phyloP scores from a whole-genome alignment of 2,888 invertebrate genomes.

The Tineola bisselliella region DNA sequence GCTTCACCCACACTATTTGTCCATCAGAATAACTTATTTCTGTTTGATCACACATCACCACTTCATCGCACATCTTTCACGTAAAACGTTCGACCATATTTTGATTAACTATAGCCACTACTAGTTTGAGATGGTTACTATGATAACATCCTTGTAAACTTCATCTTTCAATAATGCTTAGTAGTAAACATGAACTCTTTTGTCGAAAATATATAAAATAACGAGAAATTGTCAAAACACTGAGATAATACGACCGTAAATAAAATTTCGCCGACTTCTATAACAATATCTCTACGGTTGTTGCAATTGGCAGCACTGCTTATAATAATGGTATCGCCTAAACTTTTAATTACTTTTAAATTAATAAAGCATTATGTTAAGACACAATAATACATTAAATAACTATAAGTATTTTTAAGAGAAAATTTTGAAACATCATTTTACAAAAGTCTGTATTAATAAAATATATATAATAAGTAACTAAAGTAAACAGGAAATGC shows the following conservation, averaged over 20 bases:
- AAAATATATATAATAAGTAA: background rate
- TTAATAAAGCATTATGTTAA: background rate
- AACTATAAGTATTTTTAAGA: background rate
- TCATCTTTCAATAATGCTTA: background rate
- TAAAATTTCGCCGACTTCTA: constrained; percentile 59
- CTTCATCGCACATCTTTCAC: constrained; percentile 48
- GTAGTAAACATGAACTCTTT: background rate
- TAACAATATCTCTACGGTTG: constrained; percentile 46
- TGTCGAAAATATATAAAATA: background rate
- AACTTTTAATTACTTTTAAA: background rate
- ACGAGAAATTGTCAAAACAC: constrained; percentile 43
- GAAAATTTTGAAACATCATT: background rate
- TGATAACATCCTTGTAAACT: background rate
- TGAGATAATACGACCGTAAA: constrained; percentile 60
- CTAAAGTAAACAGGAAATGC: background rate
- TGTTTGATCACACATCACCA: constrained; percentile 76
- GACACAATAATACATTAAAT: background rate
- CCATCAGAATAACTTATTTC: constrained; percentile 75
- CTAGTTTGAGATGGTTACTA: background rate
- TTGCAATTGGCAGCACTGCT: constrained; percentile 43
- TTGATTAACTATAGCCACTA: constrained; percentile 30
- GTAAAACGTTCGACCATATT: constrained; percentile 62
- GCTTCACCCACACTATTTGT: constrained; percentile 87
- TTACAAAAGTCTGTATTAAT: background rate
- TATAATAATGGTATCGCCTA: background rate